Evolutionary conservation across 2,113 vertebrate genomes (phyloP).

Genomic region (Tonatia bakeri): DNA sequence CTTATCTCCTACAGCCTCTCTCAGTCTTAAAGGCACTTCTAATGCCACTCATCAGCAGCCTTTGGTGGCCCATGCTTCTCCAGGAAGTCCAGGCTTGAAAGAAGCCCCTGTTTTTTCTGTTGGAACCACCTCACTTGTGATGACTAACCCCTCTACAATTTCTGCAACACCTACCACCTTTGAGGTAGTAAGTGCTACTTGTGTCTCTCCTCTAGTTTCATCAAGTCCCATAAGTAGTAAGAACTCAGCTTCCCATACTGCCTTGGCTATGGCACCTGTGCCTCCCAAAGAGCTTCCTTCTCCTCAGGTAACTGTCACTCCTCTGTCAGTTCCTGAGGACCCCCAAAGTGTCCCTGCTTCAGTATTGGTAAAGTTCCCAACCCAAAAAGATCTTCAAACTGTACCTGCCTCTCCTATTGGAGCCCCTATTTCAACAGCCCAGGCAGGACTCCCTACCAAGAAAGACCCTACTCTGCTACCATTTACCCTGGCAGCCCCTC

Average conservation of each 20-base stretch:
- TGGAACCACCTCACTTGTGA: background rate
- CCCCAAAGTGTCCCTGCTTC: background rate
- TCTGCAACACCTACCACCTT: background rate
- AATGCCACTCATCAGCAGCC: background rate
- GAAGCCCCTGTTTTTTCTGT: constrained; percentile 5
- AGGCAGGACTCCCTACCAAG: background rate
- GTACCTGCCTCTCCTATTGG: background rate
- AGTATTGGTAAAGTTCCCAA: background rate
- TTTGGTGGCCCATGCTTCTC: constrained; percentile 12
- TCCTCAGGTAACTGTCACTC: background rate
- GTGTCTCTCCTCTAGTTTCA: background rate
- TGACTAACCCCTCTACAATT: background rate
- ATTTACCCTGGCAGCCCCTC: background rate
- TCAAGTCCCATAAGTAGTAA: background rate
- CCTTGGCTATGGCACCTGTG: background rate
- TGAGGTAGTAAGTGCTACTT: background rate
- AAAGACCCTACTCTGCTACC: background rate
- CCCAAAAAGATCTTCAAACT: background rate
- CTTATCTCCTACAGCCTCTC: background rate
- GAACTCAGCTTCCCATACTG: background rate
- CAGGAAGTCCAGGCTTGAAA: background rate
- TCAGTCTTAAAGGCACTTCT: constrained; percentile 6
- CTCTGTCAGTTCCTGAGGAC: constrained; percentile 16
- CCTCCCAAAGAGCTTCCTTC: background rate
- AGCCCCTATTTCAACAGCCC: background rate